phyloP scores from a whole-genome alignment of 2,888 invertebrate genomes.

The Shargacucullia verbasci region DNA sequence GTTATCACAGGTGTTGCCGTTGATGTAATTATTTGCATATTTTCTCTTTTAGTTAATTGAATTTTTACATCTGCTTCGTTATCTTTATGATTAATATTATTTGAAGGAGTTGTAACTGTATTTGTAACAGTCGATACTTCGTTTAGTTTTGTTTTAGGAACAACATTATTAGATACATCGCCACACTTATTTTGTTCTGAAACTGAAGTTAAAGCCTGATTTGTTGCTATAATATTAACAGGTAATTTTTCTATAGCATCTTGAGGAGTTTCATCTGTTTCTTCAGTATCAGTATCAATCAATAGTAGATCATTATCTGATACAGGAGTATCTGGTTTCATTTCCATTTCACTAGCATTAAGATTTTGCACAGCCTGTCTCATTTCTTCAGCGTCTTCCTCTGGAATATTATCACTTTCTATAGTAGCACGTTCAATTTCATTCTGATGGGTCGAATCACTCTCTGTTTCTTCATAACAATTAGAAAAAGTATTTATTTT shows the following conservation, averaged over 20 bases:
- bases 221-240: constrained; percentile 78
- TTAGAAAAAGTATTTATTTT: constrained; percentile 87
- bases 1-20: constrained; percentile 88
- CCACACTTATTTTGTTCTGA: constrained; percentile 76
- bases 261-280: constrained; percentile 90
- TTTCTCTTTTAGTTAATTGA: constrained; percentile 75
- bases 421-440: constrained; percentile 82
- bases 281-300: constrained; percentile 96
- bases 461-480: constrained; percentile 87
- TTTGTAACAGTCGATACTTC: constrained; percentile 54
- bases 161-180: constrained; percentile 62
- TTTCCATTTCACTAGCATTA: constrained; percentile 91
- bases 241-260: constrained; percentile 78
- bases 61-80: constrained; percentile 75
- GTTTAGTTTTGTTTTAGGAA: constrained; percentile 81
- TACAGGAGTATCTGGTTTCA: constrained; percentile 95
- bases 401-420: constrained; percentile 89
- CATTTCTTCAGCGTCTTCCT: constrained; percentile 95
- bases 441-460: constrained; percentile 73
- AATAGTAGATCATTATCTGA: constrained; percentile 95
- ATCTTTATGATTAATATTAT: constrained; percentile 69
- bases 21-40: constrained; percentile 76
- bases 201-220: constrained; percentile 66
- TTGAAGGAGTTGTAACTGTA: constrained; percentile 74
- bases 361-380: constrained; percentile 95